Conservation (phyloP, 2,113 vertebrate species). For the Salvelinus sp. region DNA sequence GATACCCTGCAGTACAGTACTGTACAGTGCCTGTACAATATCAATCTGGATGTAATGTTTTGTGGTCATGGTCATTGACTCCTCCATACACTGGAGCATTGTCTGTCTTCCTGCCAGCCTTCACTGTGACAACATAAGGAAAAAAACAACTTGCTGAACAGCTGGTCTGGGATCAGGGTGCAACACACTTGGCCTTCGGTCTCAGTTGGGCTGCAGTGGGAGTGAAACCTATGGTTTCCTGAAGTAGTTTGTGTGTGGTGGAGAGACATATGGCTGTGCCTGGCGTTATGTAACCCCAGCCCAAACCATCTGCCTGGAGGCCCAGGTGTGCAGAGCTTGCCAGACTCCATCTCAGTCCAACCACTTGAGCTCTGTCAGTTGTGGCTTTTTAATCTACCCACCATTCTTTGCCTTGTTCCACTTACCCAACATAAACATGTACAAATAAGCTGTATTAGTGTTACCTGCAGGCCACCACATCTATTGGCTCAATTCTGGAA, state of each 20-base stretch:
- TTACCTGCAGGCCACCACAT: constrained; percentile 4
- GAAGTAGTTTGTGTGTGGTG: constrained; percentile 71
- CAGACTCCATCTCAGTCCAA: constrained; percentile 62
- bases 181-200: constrained; percentile 57
- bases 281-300: constrained; percentile 73
- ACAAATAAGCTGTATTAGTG: constrained; percentile 54
- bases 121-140: constrained; percentile 53
- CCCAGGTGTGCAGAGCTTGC: constrained; percentile 72
- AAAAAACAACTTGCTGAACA: constrained; percentile 59
- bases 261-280: constrained; percentile 76
- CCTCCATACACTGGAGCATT: constrained; percentile 26
- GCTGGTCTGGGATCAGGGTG: constrained; percentile 69
- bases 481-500: constrained; percentile 37
- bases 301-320: constrained; percentile 74
- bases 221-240: constrained; percentile 58
- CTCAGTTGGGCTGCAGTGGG: constrained; percentile 57
- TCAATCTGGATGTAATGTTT: not conserved
- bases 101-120: constrained; percentile 50
- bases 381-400: constrained; percentile 58
- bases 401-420: constrained; percentile 59
- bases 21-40: not conserved
- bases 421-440: constrained; percentile 54
- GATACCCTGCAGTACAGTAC: not conserved
- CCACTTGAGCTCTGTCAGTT: constrained; percentile 70
- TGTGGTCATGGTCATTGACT: constrained; percentile 44